Conservation (phyloP, 2,888 invertebrate genomes). For the Therioaphis trifolii region DNA sequence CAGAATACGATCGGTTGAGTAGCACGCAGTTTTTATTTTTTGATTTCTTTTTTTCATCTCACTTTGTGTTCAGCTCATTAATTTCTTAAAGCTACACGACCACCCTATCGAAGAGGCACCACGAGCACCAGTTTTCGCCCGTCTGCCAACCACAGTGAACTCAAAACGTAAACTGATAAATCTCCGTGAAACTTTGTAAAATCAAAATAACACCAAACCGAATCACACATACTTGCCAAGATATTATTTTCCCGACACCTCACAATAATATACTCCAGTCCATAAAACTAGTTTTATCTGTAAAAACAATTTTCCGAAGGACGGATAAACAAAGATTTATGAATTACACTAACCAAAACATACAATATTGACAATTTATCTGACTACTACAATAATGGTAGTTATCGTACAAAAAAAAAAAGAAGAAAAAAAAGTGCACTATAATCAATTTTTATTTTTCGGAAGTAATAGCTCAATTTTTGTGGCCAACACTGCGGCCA, state of each 20-base stretch:
- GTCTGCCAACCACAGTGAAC: conserved; percentile 55
- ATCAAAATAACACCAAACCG: conserved; percentile 28
- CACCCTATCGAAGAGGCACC: conserved; percentile 2
- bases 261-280: background rate
- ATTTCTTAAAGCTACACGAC: conserved; percentile 39
- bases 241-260: background rate
- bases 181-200: conserved; percentile 15
- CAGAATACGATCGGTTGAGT: conserved; percentile 46
- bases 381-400: too few relatives aligned
- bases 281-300: background rate
- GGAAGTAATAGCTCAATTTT: too few relatives aligned
- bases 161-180: conserved; percentile 34
- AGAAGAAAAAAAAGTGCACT: too few relatives aligned
- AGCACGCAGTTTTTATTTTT: conserved; percentile 22
- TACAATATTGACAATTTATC: background rate
- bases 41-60: conserved; percentile 27
- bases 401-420: too few relatives aligned
- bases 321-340: background rate
- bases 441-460: too few relatives aligned
- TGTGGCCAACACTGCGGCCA: too few relatives aligned
- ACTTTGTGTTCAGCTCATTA: conserved; percentile 53
- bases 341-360: background rate
- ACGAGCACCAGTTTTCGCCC: conserved; percentile 45
- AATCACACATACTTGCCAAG: background rate
- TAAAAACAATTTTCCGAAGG: background rate